Conservation (phyloP, 2,888 invertebrate genomes). For the Bombylius discolor region DNA sequence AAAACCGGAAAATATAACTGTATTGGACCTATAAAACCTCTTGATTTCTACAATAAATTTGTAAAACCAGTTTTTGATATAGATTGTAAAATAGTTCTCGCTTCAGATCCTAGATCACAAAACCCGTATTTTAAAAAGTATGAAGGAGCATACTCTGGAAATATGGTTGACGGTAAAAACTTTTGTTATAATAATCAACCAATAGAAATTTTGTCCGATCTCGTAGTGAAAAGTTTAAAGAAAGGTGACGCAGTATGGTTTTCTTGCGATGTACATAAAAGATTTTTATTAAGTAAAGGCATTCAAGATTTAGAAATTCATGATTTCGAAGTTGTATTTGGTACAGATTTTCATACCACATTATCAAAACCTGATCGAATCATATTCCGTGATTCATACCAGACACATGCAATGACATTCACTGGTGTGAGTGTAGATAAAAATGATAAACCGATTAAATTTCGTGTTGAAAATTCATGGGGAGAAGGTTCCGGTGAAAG, state of each 20-base stretch:
- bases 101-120: no score
- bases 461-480: conserved; percentile 87
- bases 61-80: conserved; percentile 69
- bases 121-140: conserved; percentile 34
- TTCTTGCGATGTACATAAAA: conserved; percentile 76
- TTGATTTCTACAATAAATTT: conserved; percentile 66
- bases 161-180: conserved; percentile 64
- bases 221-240: conserved; percentile 62
- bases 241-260: conserved; percentile 84
- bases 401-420: conserved; percentile 88
- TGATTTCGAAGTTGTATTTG: conserved; percentile 70
- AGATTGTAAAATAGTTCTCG: conserved; percentile 53
- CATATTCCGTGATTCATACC: conserved; percentile 72
- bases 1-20: conserved; percentile 61
- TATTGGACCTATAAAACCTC: conserved; percentile 62
- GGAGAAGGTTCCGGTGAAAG: conserved; percentile 79
- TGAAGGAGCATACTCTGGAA: conserved; percentile 79
- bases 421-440: conserved; percentile 71
- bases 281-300: conserved; percentile 64
- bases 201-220: conserved; percentile 58
- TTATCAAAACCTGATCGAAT: conserved; percentile 70
- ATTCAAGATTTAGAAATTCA: conserved; percentile 65
- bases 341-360: conserved; percentile 62
- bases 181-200: conserved; percentile 84
- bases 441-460: conserved; percentile 53